Base-by-base conservation (phyloP, 2,888 invertebrate species). In the Miltochrista miniata region DNA sequence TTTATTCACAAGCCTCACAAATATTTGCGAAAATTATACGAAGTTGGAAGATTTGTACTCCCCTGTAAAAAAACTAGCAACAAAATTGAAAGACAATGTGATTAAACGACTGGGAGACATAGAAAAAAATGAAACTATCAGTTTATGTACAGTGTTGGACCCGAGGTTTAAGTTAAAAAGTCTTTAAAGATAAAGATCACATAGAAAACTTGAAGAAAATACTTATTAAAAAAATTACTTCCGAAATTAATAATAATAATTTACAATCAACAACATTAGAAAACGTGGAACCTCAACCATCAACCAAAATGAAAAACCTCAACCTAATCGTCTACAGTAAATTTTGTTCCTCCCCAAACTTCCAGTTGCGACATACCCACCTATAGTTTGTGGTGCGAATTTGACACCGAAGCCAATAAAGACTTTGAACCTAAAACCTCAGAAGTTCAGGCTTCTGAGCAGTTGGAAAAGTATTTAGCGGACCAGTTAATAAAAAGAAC, bases 31-130 rank as follows among this genome's bases (percentile, higher is more conserved):
- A 3, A 18, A 46, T 34, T 33, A n/a, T n/a, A 18, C n/a, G 3
- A 8, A 24, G 10, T 36, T 29, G 33, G 18, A 35, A 15, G 30
- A 30, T 33, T 34, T 18, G 5, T 45, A 12, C 36, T 15, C 12
- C 12, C 46, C 38, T 4, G 46, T 46, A 11, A 33, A 34, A 38
- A 46, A 31, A 11, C 11, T 61, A 15, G 43, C 47, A 1, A 34
- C 48, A 24, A 54, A 49, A 33, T 15, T 43, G 2, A 34, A 34
- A 15, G 1, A 1, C 9, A 14, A 31, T 10, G 7, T 44, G 45
- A 56, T 63, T 7, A 64, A 65, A 44, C 55, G 61, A 4, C 45
- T 74, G 2, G 57, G 72, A 63, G 54, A 56, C 13, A 66, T 74
- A 5, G 59, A 60, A 1, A 70, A 0, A 34, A 72, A 13, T 75